These are phyloP conservation scores for Drosophila busckii DNA, from an alignment of 1,140 invertebrate genomes.

Conservation along the genomic window DNA sequence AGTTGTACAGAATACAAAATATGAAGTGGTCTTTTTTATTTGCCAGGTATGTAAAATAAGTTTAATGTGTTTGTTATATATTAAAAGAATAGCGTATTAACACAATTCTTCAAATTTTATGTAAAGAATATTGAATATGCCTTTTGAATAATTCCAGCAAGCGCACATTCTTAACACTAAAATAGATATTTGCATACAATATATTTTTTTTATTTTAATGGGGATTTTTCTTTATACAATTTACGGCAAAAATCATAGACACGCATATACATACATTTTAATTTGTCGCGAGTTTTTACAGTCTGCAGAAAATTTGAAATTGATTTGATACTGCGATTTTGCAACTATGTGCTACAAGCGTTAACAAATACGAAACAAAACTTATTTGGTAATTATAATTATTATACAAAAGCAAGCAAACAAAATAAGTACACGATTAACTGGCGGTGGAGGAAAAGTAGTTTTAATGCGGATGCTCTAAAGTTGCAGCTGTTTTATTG, in stretches of 20 bases:
- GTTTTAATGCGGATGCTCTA: conserved; percentile 36
- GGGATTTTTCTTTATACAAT: conserved; percentile 63
- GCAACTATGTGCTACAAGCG: conserved; percentile 36
- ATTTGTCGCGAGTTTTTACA: conserved; percentile 21
- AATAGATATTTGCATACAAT: conserved; percentile 22
- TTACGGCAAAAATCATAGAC: conserved; percentile 44
- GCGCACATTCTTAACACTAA: too few species aligned
- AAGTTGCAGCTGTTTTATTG: conserved; percentile 9
- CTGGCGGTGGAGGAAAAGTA: conserved; percentile 57
- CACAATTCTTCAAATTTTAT: too few species aligned
- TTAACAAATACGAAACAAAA: conserved; percentile 72
- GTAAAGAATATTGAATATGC: too few species aligned
- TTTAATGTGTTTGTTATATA: conserved; percentile 22
- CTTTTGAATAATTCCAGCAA: too few species aligned
- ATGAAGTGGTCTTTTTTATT: conserved; percentile 20
- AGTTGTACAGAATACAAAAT: conserved; percentile 63
- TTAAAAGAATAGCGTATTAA: conserved; percentile 63
- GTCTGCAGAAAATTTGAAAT: too few species aligned
- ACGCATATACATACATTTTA: conserved; percentile 26
- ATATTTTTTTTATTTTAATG: conserved; percentile 21
- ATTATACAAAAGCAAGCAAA: conserved; percentile 78
- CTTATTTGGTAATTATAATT: conserved; percentile 74
- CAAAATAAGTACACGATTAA: conserved; percentile 77
- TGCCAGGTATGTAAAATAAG: conserved; percentile 10
- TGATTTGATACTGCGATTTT: too few species aligned